Evolutionary conservation across 2,113 vertebrate species (phyloP).

Genomic region (Ameiurus melas): DNA sequence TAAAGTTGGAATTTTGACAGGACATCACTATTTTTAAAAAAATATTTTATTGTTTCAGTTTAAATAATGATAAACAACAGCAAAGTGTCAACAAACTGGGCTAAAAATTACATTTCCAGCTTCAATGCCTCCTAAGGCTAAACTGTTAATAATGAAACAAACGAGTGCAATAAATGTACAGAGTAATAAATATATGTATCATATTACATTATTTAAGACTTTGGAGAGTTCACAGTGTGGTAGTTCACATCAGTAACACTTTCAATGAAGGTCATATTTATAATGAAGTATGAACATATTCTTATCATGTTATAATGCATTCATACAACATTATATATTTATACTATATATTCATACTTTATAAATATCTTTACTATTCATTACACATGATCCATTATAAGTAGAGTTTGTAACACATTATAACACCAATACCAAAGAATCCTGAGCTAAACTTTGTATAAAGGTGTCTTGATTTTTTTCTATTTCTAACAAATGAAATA

Average conservation of each 20-base stretch:
- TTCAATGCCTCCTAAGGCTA: background rate
- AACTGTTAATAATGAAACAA: background rate
- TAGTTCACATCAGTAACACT: no score
- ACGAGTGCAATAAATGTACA: background rate
- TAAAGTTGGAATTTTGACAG: background rate
- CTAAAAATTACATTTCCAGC: no score
- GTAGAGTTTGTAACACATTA: no score
- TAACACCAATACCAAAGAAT: background rate
- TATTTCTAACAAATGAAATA: background rate
- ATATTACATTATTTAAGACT: background rate
- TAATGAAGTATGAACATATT: no score
- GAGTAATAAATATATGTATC: background rate
- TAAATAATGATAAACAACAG: background rate
- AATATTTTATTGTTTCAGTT: background rate
- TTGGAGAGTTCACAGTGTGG: no score
- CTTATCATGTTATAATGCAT: no score
- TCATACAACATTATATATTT: no score
- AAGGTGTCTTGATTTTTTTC: background rate
- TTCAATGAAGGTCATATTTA: no score
- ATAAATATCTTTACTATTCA: no score
- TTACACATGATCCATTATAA: no score
- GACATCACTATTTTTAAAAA: background rate
- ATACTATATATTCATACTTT: no score
- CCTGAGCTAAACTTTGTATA: background rate
- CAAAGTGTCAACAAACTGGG: background rate